A percentile compares a stretch with the other conserved stretches of the same genome.
Evolutionary conservation across 1,140 invertebrate species (phyloP).

Genomic region (Chlorops oryzae): DNA sequence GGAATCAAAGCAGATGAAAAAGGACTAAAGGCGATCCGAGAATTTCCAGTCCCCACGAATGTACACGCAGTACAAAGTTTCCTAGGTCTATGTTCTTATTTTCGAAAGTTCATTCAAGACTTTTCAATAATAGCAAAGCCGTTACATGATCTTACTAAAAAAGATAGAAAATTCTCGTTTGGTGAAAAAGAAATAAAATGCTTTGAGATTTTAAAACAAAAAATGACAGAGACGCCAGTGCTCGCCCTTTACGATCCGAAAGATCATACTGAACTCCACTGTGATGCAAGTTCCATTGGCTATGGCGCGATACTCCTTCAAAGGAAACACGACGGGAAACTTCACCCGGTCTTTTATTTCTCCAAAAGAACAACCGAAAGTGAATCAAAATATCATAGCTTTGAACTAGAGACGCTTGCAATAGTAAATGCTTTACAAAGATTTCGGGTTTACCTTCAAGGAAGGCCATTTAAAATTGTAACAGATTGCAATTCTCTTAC

Average conservation of each 20-base stretch:
- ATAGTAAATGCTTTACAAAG: conserved; percentile 26
- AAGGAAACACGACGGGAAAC: conserved; percentile 11
- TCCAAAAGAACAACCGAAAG: conserved; percentile 29
- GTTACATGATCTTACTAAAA: conserved; percentile 8
- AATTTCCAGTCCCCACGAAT: conserved; percentile 10
- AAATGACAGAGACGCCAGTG: not conserved
- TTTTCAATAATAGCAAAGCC: conserved; percentile 14
- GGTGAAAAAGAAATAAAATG: conserved; percentile 1
- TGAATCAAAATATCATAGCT: conserved; percentile 33
- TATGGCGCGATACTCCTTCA: conserved; percentile 27
- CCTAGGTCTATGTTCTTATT: conserved; percentile 10
- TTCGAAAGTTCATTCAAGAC: conserved; percentile 9
- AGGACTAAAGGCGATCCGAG: conserved; percentile 1
- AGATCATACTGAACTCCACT: conserved; percentile 6
- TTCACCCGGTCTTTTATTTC: conserved; percentile 36
- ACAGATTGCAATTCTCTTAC: conserved; percentile 42
- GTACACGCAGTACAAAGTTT: conserved; percentile 5
- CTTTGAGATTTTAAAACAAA: conserved; percentile 2
- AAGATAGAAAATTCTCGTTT: conserved; percentile 9
- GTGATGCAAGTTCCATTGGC: conserved; percentile 28
- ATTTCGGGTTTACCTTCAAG: conserved; percentile 47
- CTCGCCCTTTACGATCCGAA: conserved; percentile 6
- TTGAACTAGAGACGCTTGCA: conserved; percentile 36
- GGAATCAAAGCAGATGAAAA: conserved; percentile 17
- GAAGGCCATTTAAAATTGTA: conserved; percentile 47